Evolutionary conservation across 2,113 vertebrate species (phyloP).

Genomic region (Mobula hypostoma): DNA sequence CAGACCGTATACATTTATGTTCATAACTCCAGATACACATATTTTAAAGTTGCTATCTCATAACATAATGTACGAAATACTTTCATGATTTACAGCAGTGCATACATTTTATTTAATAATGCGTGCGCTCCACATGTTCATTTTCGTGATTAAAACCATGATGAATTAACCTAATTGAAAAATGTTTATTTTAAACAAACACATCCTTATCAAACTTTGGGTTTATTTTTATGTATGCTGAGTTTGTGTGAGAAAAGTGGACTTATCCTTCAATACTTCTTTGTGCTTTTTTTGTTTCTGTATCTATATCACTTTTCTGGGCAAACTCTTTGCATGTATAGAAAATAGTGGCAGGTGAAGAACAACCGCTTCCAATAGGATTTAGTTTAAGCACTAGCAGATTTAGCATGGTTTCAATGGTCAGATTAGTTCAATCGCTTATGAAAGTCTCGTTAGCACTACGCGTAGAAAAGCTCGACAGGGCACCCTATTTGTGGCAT

Average conservation of each 20-base stretch:
- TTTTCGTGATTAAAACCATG: neutral
- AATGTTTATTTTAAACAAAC: neutral
- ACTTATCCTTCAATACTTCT: neutral
- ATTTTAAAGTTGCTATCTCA: no score
- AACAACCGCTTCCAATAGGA: slow-evolving; percentile 81
- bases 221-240: neutral
- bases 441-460: slow-evolving; percentile 90
- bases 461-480: slow-evolving; percentile 77
- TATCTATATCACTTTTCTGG: slow-evolving; percentile 60
- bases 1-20: no score
- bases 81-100: neutral
- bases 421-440: slow-evolving; percentile 90
- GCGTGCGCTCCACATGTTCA: neutral
- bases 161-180: neutral
- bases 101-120: neutral
- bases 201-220: neutral
- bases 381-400: slow-evolving; percentile 81
- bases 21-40: no score
- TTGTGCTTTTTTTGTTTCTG: slow-evolving; percentile 56
- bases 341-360: slow-evolving; percentile 59
- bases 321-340: slow-evolving; percentile 55
- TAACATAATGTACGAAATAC: no score
- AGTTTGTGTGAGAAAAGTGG: neutral
- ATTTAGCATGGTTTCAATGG: slow-evolving; percentile 89
- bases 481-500: slow-evolving; percentile 66